Evolutionary conservation across 2,797 vertebrate genomes (phyloP).

Genomic region (Rhynchotus rufescens): DNA sequence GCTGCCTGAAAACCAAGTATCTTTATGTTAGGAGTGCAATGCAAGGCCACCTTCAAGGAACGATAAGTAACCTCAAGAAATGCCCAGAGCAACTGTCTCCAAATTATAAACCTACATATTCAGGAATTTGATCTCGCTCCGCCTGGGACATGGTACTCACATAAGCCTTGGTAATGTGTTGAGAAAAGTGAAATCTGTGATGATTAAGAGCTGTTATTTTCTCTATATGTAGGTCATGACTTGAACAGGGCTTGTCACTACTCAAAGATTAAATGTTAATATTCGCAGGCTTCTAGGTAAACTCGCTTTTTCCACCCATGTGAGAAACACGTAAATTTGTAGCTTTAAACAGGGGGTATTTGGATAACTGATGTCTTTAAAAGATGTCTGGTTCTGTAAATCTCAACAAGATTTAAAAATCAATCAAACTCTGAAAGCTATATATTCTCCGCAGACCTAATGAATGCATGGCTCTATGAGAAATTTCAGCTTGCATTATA

Average conservation of each 20-base stretch:
- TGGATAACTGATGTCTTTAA: conserved; percentile 29
- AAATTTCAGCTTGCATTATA: conserved; percentile 47
- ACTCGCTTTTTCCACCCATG: background rate
- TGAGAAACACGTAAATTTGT: background rate
- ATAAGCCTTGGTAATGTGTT: background rate
- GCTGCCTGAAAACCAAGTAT: accelerated
- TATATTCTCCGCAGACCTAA: conserved; percentile 21
- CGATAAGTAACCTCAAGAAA: background rate
- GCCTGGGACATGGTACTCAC: background rate
- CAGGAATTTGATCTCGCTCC: background rate
- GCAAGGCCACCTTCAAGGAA: background rate
- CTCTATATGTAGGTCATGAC: background rate
- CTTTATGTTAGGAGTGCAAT: background rate
- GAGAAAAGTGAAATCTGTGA: background rate
- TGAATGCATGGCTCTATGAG: conserved; percentile 8
- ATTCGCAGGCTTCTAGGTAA: background rate
- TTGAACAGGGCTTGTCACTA: background rate
- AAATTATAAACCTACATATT: background rate
- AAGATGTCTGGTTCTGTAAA: background rate
- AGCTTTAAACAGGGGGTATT: background rate
- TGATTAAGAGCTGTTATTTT: background rate
- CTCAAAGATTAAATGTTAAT: background rate
- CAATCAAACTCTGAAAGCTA: conserved; percentile 11
- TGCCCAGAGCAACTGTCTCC: background rate
- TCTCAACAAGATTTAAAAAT: conserved; percentile 54